phyloP scores from a whole-genome alignment of 2,888 invertebrate species.

The Malacosoma neustria region DNA sequence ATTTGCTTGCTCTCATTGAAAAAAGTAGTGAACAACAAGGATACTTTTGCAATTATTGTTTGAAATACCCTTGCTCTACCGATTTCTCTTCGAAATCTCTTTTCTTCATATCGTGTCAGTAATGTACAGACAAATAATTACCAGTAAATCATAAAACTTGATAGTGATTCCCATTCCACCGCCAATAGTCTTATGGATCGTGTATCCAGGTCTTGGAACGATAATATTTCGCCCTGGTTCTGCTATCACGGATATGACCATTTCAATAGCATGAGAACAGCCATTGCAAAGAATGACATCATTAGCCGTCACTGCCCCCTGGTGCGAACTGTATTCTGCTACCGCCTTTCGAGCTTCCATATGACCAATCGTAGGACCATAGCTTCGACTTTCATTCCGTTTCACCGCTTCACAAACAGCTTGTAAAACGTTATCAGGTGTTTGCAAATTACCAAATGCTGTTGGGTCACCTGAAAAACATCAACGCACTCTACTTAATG shows the following conservation, averaged over 20 bases:
- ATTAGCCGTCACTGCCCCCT: constrained; percentile 65
- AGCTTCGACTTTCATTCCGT: constrained; percentile 86
- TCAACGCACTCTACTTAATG: no score
- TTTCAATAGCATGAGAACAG: constrained; percentile 94
- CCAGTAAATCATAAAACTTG: constrained; percentile 82
- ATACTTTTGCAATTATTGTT: no score
- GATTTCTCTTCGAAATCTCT: no score
- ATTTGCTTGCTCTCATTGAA: no score
- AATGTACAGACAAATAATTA: no score
- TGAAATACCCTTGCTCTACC: no score
- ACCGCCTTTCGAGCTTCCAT: constrained; percentile 86
- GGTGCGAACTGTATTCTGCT: constrained; percentile 85
- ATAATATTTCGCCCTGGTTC: constrained; percentile 93
- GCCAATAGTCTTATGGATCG: constrained; percentile 91
- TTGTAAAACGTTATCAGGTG: constrained; percentile 83
- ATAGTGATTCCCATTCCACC: constrained; percentile 86
- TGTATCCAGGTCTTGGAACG: constrained; percentile 94
- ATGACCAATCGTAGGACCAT: constrained; percentile 89
- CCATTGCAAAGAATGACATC: constrained; percentile 96
- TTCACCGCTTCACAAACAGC: constrained; percentile 83
- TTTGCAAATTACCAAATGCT: constrained; percentile 91
- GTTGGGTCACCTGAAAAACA: constrained; percentile 90
- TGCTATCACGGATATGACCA: constrained; percentile 91
- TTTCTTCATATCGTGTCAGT: no score
- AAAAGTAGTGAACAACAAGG: no score